Evolutionary conservation across 2,797 vertebrate species (phyloP), one percentile per base, ranked within the genome.

Genomic region (Sciurus carolinensis): DNA sequence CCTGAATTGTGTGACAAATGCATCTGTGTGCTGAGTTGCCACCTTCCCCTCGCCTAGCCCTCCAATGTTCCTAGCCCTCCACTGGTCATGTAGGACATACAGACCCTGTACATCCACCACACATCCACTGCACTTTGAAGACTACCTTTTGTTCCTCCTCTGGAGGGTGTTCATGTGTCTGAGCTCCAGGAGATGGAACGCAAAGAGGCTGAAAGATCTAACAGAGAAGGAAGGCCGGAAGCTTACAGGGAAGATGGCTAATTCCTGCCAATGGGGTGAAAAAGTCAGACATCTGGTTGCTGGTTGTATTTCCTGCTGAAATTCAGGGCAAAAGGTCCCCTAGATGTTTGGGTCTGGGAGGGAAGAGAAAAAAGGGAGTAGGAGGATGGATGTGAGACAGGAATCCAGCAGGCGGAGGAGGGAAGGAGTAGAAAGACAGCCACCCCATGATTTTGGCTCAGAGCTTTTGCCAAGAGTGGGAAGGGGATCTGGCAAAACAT

Each of bases 221-320:
- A 96, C 50, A 62, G 88, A 95, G 80, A 96, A 94, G 96, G 96
- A 98, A 95, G 96, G 94, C 98, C 90, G 96, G 97, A 98, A 98
- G 95, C 98, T 98, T 98, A 98, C 96, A 97, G 97, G 98, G 97
- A 98, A 97, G 97, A 98, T 97, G 96, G 95, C 96, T 97, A 72
- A 95, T 92, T 26, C 88, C 90, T 98, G 98, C 98, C 98, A 98
- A 84, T 82, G 97, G 98, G 98, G 98, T 98, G 98, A 98, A 98
- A 95, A 98, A 98, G 98, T 98, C 98, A 98, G 97, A 98, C 98
- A 98, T 98, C 98, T 98, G 98, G 97, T 98, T 97, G 44, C 96
- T 94, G 50, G 91, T 98, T 98, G 87, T 91, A 94, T 90, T 97
- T 98, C 42, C 1, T 94, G 96, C 97, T 83, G 96, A 92, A 97